Conservation (phyloP, 2,113 vertebrate species). For the Eurypyga helias region DNA sequence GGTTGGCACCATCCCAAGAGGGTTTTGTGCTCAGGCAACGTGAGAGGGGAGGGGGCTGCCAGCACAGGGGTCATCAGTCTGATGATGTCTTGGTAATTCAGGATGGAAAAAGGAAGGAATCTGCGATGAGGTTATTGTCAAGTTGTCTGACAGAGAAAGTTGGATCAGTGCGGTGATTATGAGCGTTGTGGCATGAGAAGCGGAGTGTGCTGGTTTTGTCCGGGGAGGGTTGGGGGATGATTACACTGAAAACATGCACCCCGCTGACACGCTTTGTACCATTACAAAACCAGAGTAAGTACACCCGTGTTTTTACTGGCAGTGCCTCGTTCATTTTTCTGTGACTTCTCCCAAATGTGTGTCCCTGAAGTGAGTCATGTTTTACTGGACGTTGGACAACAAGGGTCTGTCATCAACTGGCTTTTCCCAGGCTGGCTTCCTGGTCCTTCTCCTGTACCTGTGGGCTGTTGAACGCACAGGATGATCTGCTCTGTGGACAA, state of each 20-base stretch:
- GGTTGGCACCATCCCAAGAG: accelerated
- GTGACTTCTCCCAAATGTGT: conserved; percentile 1
- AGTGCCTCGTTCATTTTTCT: conserved; percentile 14
- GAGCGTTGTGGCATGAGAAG: neutral
- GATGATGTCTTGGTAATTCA: neutral
- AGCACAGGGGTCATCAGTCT: neutral
- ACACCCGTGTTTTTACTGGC: conserved; percentile 62
- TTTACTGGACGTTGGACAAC: neutral
- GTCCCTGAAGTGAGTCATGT: conserved; percentile 46
- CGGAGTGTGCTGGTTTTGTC: neutral
- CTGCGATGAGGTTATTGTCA: neutral
- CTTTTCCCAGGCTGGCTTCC: neutral
- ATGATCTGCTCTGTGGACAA: neutral
- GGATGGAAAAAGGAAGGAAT: neutral
- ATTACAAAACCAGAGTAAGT: conserved; percentile 10
- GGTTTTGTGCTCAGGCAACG: neutral
- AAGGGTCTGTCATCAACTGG: neutral
- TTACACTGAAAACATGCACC: neutral
- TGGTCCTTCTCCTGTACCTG: neutral
- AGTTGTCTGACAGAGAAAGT: neutral
- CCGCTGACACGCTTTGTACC: neutral
- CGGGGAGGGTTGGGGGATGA: neutral
- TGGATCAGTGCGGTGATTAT: neutral
- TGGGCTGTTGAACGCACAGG: neutral
- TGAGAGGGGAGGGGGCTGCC: accelerated